Conservation (phyloP, 2,888 invertebrate species). For the Exephanes ischioxanthus region DNA sequence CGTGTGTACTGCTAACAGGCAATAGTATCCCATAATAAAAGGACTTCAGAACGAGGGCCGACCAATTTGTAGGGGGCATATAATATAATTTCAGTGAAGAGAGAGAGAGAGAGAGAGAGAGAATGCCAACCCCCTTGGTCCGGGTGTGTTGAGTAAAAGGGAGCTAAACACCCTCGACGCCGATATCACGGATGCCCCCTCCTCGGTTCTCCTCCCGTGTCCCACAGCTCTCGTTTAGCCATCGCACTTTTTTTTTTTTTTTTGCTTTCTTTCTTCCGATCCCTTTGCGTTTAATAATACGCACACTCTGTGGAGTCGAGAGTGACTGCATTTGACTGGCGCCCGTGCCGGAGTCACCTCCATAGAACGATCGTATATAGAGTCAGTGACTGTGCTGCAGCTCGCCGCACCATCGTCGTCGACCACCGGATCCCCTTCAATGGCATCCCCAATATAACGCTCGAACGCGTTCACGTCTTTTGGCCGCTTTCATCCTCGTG, state of each 20-base stretch:
- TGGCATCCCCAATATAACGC: constrained; percentile 79
- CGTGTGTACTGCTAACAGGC: constrained; percentile 48
- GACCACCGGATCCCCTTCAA: constrained; percentile 67
- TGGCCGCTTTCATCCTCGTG: constrained; percentile 50
- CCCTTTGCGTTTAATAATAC: constrained; percentile 51
- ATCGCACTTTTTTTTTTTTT: constrained; percentile 35
- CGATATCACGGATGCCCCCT: constrained; percentile 33
- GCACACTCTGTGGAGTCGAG: constrained; percentile 51
- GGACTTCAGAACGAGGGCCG: constrained; percentile 61
- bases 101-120: constrained; percentile 63
- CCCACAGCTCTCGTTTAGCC: constrained; percentile 21
- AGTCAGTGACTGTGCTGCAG: constrained; percentile 13
- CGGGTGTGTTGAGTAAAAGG: constrained; percentile 26
- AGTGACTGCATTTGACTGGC: constrained; percentile 59
- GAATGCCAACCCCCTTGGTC: constrained; percentile 47
- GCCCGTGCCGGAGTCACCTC: constrained; percentile 68
- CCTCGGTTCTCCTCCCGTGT: constrained; percentile 1
- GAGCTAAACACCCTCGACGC: constrained; percentile 35
- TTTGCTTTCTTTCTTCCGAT: constrained; percentile 29
- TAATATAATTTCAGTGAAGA: constrained; percentile 61
- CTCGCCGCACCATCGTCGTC: constrained; percentile 51
- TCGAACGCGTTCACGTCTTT: constrained; percentile 74
- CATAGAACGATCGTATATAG: constrained; percentile 29
- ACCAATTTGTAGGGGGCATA: constrained; percentile 62
- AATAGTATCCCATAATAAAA: constrained; percentile 58